Evolutionary conservation across 2,797 vertebrate genomes (phyloP), one percentile per base, ranked within the genome.

Genomic region (Champsocephalus gunnari): DNA sequence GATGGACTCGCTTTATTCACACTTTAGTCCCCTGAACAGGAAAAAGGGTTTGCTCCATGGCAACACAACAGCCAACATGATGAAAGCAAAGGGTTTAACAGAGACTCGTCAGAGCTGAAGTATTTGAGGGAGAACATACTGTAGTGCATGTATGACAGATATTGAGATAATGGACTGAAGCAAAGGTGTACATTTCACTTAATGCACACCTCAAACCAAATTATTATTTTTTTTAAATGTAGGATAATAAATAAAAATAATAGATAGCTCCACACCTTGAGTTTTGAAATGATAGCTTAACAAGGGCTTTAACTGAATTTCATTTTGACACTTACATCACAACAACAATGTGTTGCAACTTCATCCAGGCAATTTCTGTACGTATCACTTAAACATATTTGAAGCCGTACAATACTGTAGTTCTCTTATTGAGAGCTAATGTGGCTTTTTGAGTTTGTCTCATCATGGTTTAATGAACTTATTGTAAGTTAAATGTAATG

Each of bases 31-130:
- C 58, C 14, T 9, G 13, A 1, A 43, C 51, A 16, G 14, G 12
- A 47, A 21, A 17, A 14, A 41, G 7, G 13, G 19, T 28, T 48
- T 58, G 53, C 44, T 48, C 43, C 19, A 19, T 54, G 14, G 58
- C 73, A 73, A 61, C 13, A 44, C 9, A 58, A 62, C 0, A 47
- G 62, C 53, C 7, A 73, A n/a, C 17, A 49, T 19, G 41, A 71
- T 43, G 50, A 71, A 43, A 65, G 54, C 21, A 28, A 16, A 28
- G 47, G 34, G 41, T 45, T 19, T 48, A 32, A 54, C 24, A 53
- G 16, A 28, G 10, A 45, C 16, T 17, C 3, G 13, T 1, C 16
- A 59, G 14, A 54, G 28, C 54, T 12, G 28, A 11, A 21, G 49
- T 16, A 14, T 60, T 45, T 38, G 3, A 45, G 14, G 57, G 38